Evolutionary conservation across 2,888 invertebrate genomes (phyloP).

Genomic region (Gastracanthus pulcherrimus): DNA sequence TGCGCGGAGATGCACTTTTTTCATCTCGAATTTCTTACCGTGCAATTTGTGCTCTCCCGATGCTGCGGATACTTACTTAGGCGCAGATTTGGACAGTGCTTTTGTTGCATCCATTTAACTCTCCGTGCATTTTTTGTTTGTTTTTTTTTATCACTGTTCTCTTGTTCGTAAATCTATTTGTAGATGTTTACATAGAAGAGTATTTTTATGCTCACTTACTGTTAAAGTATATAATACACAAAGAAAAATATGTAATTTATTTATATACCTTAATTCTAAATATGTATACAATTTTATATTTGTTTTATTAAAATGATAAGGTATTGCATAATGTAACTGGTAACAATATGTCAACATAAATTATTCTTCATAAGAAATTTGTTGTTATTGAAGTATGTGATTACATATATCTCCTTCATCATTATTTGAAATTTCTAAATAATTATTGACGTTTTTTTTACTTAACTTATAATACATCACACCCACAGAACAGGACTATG

Average conservation of each 20-base stretch:
- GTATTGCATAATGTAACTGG: too few species aligned
- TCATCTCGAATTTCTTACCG: neutral
- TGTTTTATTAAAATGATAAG: too few species aligned
- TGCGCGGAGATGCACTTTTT: conserved; percentile 24
- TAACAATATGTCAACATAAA: too few species aligned
- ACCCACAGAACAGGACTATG: too few species aligned
- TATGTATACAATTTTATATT: neutral
- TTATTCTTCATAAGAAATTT: too few species aligned
- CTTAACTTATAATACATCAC: too few species aligned
- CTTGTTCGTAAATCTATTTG: neutral
- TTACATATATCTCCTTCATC: too few species aligned
- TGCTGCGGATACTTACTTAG: neutral
- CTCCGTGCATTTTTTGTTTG: neutral
- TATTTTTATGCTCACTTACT: neutral
- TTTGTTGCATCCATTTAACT: neutral
- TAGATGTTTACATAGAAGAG: neutral
- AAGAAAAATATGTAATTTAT: neutral
- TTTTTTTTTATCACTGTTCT: neutral
- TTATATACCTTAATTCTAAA: neutral
- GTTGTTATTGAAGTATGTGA: too few species aligned
- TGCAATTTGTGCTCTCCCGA: neutral
- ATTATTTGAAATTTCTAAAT: too few species aligned
- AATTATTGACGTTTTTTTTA: too few species aligned
- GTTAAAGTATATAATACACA: neutral
- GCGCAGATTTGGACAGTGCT: neutral